Base-by-base conservation (phyloP, 2,113 vertebrate genomes). In the Archocentrus centrarchus region DNA sequence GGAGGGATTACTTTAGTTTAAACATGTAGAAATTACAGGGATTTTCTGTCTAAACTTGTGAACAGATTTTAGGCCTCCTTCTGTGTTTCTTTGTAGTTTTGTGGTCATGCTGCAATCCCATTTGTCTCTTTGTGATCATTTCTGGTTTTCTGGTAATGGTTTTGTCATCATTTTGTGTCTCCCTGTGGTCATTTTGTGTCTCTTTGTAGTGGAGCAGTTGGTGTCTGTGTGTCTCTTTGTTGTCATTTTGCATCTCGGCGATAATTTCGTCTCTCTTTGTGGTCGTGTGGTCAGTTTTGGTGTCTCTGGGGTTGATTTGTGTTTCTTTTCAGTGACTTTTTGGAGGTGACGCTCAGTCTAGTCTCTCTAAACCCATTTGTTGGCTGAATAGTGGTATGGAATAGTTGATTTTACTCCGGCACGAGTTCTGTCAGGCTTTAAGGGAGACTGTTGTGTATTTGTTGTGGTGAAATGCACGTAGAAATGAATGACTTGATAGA, bases 321-420 rank as follows among this genome's bases (percentile, higher is more conserved):
- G 9, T 53, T 50, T 60, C 24, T 58, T 83, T 30, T 70, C 8
- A 8, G 55, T 79, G 57, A 30, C 37, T 20, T 81, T 75, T 81
- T 61, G n/a, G 27, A 81, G 77, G 37, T 79, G 35, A 39, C 32
- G 32, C 47, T 76, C 53, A 37, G 62, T 35, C 60, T 55, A 32
- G 59, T 22, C 32, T 64, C 11, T 59, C 20, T 47, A n/a, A 80
- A 73, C 58, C 53, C 41, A 24, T 63, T 47, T 0, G 11, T 14
- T 4, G 35, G 58, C 11, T 70, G 32, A 70, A 57, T 53, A 27
- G 22, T 55, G 63, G 55, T 39, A 80, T 32, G 47, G 18, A 30
- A 27, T 68, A 83, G 79, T 85, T 83, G 62, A 85, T 84, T 70
- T 50, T 59, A 62, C 76, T 85, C 76, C 77, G 77, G 85, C 86